Conservation (phyloP, 2,888 invertebrate species). For the Aproaerema taeniolella region DNA sequence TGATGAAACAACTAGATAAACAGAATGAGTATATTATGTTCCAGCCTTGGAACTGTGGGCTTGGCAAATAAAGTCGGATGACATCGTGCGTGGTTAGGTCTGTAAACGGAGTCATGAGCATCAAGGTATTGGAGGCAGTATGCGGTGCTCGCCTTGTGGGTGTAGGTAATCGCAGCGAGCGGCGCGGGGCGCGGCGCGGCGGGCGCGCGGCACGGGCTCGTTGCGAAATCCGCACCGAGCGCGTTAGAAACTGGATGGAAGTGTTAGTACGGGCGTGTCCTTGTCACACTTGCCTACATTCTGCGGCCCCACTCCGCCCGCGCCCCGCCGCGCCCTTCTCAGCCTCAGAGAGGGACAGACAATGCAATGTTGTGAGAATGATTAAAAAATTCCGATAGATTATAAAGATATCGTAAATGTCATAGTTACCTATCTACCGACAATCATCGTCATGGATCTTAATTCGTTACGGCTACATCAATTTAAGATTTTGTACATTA, state of each 20-base stretch:
- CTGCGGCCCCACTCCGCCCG: constrained; percentile 59
- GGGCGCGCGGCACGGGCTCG: constrained; percentile 44
- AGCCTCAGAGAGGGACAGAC: constrained; percentile 58
- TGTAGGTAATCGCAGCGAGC: constrained; percentile 34
- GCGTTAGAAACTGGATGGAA: constrained; percentile 76
- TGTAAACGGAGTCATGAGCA: constrained; percentile 9
- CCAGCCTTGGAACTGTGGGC: constrained; percentile 9
- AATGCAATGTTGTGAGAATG: constrained; percentile 60
- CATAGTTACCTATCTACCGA: not conserved
- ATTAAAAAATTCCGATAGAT: constrained; percentile 51
- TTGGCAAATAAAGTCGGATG: constrained; percentile 11
- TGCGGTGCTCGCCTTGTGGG: constrained; percentile 49
- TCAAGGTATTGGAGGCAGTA: constrained; percentile 24
- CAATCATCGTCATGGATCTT: constrained; percentile 4
- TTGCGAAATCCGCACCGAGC: constrained; percentile 69
- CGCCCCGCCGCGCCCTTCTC: constrained; percentile 42
- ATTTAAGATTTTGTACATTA: constrained; percentile 5
- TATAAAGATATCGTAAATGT: constrained; percentile 27
- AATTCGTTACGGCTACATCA: constrained; percentile 9
- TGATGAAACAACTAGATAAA: too few species aligned
- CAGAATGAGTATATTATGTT: too few species aligned
- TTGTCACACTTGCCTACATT: constrained; percentile 78
- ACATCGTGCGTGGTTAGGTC: constrained; percentile 1
- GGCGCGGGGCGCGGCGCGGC: constrained; percentile 51
- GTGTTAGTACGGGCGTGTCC: constrained; percentile 76